phyloP scores from a whole-genome alignment of 2,888 invertebrate genomes.

The Tenodera sinensis region DNA sequence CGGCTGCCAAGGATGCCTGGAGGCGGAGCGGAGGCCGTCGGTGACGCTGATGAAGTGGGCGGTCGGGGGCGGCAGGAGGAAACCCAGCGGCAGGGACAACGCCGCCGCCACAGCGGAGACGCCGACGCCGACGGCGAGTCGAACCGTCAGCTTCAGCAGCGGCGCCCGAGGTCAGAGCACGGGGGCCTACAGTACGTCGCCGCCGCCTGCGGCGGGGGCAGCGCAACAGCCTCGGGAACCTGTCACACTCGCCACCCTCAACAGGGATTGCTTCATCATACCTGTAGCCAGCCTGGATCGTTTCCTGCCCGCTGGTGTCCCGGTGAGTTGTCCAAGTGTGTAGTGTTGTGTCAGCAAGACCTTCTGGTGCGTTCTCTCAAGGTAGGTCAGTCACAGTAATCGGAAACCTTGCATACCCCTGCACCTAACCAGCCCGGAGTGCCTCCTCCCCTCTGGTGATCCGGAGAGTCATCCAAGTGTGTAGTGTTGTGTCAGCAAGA shows the following conservation, averaged over 20 bases:
- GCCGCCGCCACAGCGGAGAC: slow-evolving; percentile 33
- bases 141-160: slow-evolving; percentile 46
- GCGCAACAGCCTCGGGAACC: slow-evolving; percentile 52
- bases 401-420: too few species aligned
- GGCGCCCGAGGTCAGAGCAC: not conserved
- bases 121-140: slow-evolving; percentile 42
- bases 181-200: slow-evolving; percentile 33
- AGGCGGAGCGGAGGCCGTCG: slow-evolving; percentile 33
- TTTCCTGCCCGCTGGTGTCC: slow-evolving; percentile 86
- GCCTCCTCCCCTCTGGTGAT: too few species aligned
- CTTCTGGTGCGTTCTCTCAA: not conserved
- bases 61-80: slow-evolving; percentile 34
- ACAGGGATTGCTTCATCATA: slow-evolving; percentile 90
- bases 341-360: not conserved
- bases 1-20: slow-evolving; percentile 13
- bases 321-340: slow-evolving; percentile 51
- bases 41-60: slow-evolving; percentile 38
- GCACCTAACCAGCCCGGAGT: too few species aligned
- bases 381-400: not conserved
- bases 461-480: too few species aligned
- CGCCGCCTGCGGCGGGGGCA: slow-evolving; percentile 13
- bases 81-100: slow-evolving; percentile 22
- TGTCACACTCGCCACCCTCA: slow-evolving; percentile 74
- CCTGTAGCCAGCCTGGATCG: slow-evolving; percentile 84
- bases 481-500: too few species aligned